phyloP scores from a whole-genome alignment of 2,113 vertebrate genomes.

The Gadus macrocephalus region DNA sequence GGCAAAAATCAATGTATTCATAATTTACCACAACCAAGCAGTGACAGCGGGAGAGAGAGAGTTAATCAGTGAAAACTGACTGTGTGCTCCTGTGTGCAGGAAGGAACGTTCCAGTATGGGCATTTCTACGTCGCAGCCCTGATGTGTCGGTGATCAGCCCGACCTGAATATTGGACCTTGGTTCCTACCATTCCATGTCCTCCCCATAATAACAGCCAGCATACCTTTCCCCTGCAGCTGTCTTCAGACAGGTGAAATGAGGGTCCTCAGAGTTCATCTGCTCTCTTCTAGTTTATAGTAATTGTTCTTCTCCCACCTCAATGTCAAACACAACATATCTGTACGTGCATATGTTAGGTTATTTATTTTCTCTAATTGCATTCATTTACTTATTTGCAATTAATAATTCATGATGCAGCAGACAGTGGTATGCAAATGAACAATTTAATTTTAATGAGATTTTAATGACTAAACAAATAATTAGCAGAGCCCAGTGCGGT shows the following conservation, averaged over 20 bases:
- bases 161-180: slow-evolving; percentile 38
- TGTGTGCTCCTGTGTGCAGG: slow-evolving; percentile 35
- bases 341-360: slow-evolving; percentile 70
- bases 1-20: slow-evolving; percentile 56
- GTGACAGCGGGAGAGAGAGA: slow-evolving; percentile 44
- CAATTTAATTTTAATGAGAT: slow-evolving; percentile 82
- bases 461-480: slow-evolving; percentile 82
- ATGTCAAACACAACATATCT: slow-evolving; percentile 64
- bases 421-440: slow-evolving; percentile 79
- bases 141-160: slow-evolving; percentile 27
- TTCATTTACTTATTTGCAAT: slow-evolving; percentile 81
- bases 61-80: slow-evolving; percentile 50
- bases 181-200: slow-evolving; percentile 15
- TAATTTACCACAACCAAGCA: slow-evolving; percentile 61
- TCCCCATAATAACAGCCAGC: slow-evolving; percentile 15
- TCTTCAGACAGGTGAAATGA: slow-evolving; percentile 23
- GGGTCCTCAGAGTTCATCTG: background rate
- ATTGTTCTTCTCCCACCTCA: slow-evolving; percentile 38
- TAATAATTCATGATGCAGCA: slow-evolving; percentile 80
- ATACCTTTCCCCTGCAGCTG: slow-evolving; percentile 19
- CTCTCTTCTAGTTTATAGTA: slow-evolving; percentile 22
- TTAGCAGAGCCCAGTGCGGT: slow-evolving; percentile 71
- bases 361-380: slow-evolving; percentile 75
- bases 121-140: slow-evolving; percentile 29
- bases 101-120: slow-evolving; percentile 33